A percentile compares a stretch with the other conserved stretches of the same genome.
Conservation (phyloP, 2,113 vertebrate species). For the Cavia aperea region DNA sequence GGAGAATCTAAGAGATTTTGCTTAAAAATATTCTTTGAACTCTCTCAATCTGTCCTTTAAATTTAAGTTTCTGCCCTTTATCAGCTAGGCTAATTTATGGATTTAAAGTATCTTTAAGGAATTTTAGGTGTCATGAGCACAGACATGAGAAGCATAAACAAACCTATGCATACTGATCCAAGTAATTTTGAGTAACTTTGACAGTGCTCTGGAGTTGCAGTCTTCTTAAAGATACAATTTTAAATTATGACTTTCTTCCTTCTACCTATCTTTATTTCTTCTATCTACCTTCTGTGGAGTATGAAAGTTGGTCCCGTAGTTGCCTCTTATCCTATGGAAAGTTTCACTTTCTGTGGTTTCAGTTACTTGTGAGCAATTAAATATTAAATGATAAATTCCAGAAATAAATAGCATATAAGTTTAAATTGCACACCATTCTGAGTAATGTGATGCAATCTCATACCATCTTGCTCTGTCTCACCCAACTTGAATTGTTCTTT, state of each 20-base stretch:
- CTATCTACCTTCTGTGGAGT: background rate
- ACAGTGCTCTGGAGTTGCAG: background rate
- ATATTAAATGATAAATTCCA: background rate
- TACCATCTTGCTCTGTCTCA: background rate
- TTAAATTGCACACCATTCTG: background rate
- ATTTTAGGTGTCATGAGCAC: background rate
- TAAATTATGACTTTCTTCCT: background rate
- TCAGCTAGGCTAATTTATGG: background rate
- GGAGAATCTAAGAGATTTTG: background rate
- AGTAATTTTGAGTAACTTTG: background rate
- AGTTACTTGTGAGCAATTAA: background rate
- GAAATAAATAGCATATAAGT: background rate
- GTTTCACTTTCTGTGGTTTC: background rate
- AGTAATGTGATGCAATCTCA: too few species aligned
- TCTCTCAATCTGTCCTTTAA: background rate
- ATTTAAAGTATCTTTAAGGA: background rate
- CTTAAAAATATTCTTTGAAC: background rate
- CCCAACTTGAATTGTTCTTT: background rate
- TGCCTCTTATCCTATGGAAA: too few species aligned
- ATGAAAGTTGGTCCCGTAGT: background rate
- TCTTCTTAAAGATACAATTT: background rate
- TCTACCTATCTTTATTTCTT: background rate
- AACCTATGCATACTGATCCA: background rate
- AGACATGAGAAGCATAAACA: background rate
- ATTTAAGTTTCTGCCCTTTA: background rate